Conservation (phyloP, 2,888 invertebrate genomes). For the Chrysomela aeneicollis region DNA sequence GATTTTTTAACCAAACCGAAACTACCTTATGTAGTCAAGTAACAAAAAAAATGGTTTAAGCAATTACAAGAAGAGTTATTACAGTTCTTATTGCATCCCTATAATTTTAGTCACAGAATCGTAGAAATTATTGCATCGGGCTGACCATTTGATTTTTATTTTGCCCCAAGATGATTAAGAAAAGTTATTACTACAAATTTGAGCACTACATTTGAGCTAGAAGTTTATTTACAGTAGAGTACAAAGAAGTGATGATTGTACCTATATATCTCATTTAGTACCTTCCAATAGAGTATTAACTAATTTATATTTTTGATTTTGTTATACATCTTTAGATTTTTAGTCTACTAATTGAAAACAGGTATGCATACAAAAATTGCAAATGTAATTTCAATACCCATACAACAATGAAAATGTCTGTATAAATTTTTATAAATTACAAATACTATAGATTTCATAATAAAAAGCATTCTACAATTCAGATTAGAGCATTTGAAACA, state of each 20-base stretch:
- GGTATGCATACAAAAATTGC: not conserved
- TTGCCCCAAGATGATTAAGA: too few relatives aligned
- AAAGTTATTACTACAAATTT: conserved; percentile 26
- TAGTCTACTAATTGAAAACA: too few relatives aligned
- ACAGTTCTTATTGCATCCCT: too few relatives aligned
- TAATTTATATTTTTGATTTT: not conserved
- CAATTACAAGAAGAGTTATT: too few relatives aligned
- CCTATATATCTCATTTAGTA: not conserved
- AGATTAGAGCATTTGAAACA: not conserved
- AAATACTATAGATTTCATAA: not conserved
- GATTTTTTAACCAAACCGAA: too few relatives aligned
- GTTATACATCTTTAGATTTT: too few relatives aligned
- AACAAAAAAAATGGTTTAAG: too few relatives aligned
- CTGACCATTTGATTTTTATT: not conserved
- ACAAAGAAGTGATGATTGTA: not conserved
- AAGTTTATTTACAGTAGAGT: conserved; percentile 11
- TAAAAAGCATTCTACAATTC: not conserved
- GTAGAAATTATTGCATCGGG: too few relatives aligned
- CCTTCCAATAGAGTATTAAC: not conserved
- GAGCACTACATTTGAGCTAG: conserved; percentile 32
- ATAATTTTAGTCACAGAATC: too few relatives aligned
- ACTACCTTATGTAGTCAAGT: too few relatives aligned
- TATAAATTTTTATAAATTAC: not conserved
- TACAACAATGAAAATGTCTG: not conserved
- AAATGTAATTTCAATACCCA: not conserved